Evolutionary conservation across 2,888 invertebrate genomes (phyloP).

Genomic region (Diplolepis rosae): DNA sequence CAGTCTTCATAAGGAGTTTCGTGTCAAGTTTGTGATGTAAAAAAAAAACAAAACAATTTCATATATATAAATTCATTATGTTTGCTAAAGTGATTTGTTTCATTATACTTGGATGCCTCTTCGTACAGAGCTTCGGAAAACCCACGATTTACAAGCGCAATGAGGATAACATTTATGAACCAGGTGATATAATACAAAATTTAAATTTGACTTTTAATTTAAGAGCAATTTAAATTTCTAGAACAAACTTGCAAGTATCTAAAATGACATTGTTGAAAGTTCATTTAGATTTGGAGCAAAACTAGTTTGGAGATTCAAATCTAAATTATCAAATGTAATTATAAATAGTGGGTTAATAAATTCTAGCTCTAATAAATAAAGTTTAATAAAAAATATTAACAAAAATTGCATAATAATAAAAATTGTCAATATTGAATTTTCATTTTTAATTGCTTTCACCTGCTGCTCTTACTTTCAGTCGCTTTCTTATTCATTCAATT

Average conservation of each 20-base stretch:
- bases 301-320: background rate
- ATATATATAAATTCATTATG: constrained; percentile 31
- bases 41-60: background rate
- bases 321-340: background rate
- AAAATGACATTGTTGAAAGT: too few relatives aligned
- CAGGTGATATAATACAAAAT: constrained; percentile 55
- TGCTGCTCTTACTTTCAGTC: background rate
- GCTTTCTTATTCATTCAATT: background rate
- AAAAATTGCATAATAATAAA: background rate
- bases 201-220: background rate
- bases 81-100: constrained; percentile 43
- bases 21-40: constrained; percentile 2
- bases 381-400: background rate
- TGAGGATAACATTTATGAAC: constrained; percentile 67
- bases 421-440: background rate
- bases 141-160: constrained; percentile 68
- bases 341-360: too few relatives aligned
- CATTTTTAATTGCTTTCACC: background rate
- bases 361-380: too few relatives aligned
- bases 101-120: constrained; percentile 45
- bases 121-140: constrained; percentile 54
- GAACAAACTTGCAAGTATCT: too few relatives aligned
- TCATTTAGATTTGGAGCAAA: background rate
- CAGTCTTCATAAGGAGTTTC: background rate
- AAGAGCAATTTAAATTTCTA: background rate